Evolutionary conservation across 2,797 vertebrate species (phyloP).

Genomic region (Cirrhinus molitorella): DNA sequence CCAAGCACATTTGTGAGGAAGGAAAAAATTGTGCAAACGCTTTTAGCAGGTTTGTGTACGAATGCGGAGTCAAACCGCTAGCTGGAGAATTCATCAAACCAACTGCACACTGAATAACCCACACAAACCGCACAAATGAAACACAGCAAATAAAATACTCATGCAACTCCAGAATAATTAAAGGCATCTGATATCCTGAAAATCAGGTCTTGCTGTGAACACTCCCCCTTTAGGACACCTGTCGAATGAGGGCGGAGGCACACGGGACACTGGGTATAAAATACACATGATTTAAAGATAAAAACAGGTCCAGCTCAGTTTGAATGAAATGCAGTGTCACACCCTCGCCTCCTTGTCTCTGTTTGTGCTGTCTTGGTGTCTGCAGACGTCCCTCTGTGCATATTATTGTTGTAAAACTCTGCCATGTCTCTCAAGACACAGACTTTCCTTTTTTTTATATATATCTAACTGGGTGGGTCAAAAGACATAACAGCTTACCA

Average conservation of each 20-base stretch:
- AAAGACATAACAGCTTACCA: not conserved
- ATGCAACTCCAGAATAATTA: not conserved
- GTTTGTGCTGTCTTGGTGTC: not conserved
- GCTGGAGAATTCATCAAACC: not conserved
- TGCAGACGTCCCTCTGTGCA: not conserved
- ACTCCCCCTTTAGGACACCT: conserved; percentile 29
- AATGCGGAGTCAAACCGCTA: not conserved
- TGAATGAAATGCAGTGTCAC: conserved; percentile 27
- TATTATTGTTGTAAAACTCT: conserved; percentile 6
- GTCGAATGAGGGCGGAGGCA: conserved; percentile 44
- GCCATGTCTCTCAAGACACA: not conserved
- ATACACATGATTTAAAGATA: conserved; percentile 45
- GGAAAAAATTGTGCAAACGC: not conserved
- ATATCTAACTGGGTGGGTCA: conserved; percentile 10
- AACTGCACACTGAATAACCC: not conserved
- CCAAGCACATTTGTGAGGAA: conserved; percentile 22
- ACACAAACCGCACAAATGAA: not conserved
- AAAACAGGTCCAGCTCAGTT: conserved; percentile 32
- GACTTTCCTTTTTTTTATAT: not conserved
- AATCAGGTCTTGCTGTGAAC: conserved; percentile 24
- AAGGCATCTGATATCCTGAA: conserved; percentile 9
- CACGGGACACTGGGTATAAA: conserved; percentile 33
- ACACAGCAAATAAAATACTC: not conserved
- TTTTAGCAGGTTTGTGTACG: not conserved
- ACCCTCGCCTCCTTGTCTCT: not conserved